Conservation (phyloP, 2,797 vertebrate species). For the Phrynocephalus guinanensis region DNA sequence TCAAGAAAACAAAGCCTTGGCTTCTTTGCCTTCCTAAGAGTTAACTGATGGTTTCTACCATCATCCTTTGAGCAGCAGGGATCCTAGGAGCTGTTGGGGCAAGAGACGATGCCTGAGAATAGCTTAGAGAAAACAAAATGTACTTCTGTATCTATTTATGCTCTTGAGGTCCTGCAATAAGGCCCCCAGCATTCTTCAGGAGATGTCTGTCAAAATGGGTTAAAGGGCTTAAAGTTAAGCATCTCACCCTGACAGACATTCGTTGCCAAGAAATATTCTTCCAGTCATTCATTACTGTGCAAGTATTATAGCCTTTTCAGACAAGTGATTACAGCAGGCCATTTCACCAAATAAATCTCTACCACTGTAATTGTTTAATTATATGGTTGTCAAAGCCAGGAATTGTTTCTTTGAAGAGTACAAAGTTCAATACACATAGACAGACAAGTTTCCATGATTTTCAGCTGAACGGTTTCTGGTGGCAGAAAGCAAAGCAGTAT, state of each 20-base stretch:
- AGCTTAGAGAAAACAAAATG: slow-evolving; percentile 14
- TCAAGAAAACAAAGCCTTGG: slow-evolving; percentile 13
- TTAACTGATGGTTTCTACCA: slow-evolving; percentile 17
- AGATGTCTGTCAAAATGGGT: background rate
- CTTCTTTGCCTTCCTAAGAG: slow-evolving; percentile 20
- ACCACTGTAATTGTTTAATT: slow-evolving; percentile 23
- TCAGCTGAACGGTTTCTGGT: background rate
- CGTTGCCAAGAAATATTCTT: slow-evolving; percentile 24
- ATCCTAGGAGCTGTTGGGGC: background rate
- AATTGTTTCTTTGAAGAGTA: background rate
- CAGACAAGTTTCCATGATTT: slow-evolving; percentile 3
- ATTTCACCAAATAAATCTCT: slow-evolving; percentile 21
- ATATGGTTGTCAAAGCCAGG: background rate
- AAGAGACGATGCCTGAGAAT: background rate
- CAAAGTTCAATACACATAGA: background rate
- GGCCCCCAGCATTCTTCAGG: slow-evolving; percentile 1
- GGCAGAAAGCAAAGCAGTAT: slow-evolving; percentile 4
- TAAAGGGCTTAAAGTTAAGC: background rate
- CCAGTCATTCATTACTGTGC: slow-evolving; percentile 14
- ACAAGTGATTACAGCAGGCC: slow-evolving; percentile 18
- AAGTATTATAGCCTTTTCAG: slow-evolving; percentile 28
- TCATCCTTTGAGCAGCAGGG: slow-evolving; percentile 13
- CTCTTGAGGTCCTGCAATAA: slow-evolving; percentile 14
- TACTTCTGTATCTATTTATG: background rate
- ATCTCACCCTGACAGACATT: background rate